Percentiles rank a stretch among this genome's conserved stretches.
phyloP scores from a whole-genome alignment of 2,113 vertebrate species.

The Anhinga anhinga region DNA sequence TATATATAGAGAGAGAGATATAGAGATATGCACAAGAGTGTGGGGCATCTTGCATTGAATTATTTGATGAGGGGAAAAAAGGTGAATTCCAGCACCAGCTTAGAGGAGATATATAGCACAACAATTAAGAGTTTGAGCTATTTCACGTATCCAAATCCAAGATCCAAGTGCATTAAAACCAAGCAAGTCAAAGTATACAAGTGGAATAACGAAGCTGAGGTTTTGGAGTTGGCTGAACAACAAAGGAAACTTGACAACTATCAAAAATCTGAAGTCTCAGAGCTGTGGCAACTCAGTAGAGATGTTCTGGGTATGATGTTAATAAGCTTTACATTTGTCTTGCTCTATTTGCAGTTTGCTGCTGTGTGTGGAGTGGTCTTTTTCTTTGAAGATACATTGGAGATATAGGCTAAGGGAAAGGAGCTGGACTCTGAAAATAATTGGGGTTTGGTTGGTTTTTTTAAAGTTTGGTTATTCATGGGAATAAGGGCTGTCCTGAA shows the following conservation, averaged over 20 bases:
- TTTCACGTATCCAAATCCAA: not conserved
- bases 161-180: conserved; percentile 49
- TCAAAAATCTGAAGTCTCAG: not conserved
- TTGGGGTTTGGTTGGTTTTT: too few species aligned
- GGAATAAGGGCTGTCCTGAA: not conserved
- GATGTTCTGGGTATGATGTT: not conserved
- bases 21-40: not conserved
- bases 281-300: not conserved
- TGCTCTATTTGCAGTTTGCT: not conserved
- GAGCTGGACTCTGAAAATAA: not conserved
- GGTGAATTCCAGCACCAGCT: conserved; percentile 15
- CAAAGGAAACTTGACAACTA: not conserved
- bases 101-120: not conserved
- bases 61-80: conserved; percentile 13
- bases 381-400: not conserved
- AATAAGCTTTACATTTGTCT: not conserved
- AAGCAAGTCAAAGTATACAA: conserved; percentile 28
- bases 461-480: not conserved
- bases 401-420: not conserved
- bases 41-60: conserved; percentile 45
- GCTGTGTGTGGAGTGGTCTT: not conserved
- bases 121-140: conserved; percentile 27
- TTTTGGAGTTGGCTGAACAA: not conserved
- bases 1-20: too few species aligned
- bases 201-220: conserved; percentile 25